Percentiles rank a stretch among this genome's conserved stretches.
Conservation (phyloP, 2,113 vertebrate species). For the Pseudorhombus dupliciocellatus region DNA sequence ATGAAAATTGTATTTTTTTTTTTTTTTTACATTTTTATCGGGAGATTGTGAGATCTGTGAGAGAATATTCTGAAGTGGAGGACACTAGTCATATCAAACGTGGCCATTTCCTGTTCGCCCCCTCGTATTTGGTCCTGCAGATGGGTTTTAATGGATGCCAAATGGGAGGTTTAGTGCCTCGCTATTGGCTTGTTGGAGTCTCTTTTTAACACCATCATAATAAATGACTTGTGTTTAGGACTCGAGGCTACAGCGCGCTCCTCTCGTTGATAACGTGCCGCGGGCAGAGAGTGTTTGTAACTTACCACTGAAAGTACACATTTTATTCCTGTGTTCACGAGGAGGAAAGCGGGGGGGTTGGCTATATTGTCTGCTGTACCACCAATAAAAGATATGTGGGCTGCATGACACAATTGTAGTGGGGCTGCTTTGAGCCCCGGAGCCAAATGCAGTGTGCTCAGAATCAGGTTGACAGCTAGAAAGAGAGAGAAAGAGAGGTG, state of each 20-base stretch:
- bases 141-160: constrained; percentile 72
- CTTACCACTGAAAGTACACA: constrained; percentile 58
- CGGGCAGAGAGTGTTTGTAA: constrained; percentile 62
- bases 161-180: constrained; percentile 73
- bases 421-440: constrained; percentile 55
- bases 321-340: constrained; percentile 57
- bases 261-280: constrained; percentile 61
- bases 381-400: constrained; percentile 66
- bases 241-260: constrained; percentile 46
- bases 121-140: constrained; percentile 48
- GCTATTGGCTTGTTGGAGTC: constrained; percentile 60
- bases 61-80: constrained; percentile 31
- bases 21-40: constrained; percentile 24
- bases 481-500: constrained; percentile 42
- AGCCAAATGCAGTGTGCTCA: constrained; percentile 65
- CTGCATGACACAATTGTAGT: constrained; percentile 63
- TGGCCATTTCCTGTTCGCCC: constrained; percentile 46
- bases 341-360: constrained; percentile 11
- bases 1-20: constrained; percentile 56
- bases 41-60: constrained; percentile 54
- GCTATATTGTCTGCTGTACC: constrained; percentile 55
- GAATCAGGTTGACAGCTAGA: constrained; percentile 57
- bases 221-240: constrained; percentile 61
- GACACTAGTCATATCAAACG: constrained; percentile 37
- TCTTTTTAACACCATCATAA: constrained; percentile 60